Evolutionary conservation across 2,888 invertebrate species (phyloP), one percentile per base, ranked within the genome.

Genomic region (Patella pellucida): DNA sequence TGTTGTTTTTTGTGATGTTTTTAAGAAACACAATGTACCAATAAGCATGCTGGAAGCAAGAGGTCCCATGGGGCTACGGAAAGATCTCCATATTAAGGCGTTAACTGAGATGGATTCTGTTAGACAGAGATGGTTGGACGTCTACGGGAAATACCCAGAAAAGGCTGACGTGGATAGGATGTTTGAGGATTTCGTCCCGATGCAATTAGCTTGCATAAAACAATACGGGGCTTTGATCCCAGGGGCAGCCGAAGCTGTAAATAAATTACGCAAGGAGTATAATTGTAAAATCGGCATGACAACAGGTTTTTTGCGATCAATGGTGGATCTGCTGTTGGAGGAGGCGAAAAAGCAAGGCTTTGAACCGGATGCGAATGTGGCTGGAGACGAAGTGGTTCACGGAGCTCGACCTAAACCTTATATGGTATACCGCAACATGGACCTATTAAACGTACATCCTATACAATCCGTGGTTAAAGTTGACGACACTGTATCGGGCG

Each of bases 351-450:
- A 86, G 69, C 89, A 90, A 79, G 91, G 91, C 5, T 91, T 84
- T 73, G 81, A 74, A 16, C 90, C 90, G 0, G 91, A 91, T 76
- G 84, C 81, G 4, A 81, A 87, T 5, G 90, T 91, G 0, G 86
- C 91, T 31, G 89, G 90, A 0, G 91, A 91, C 81, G 90, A 91
- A 78, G 91, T 91, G 0, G 81, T 85, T 2, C 74, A 89, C 31
- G 89, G 89, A 16, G 87, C 89, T 0, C 83, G 91, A 31, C 91
- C 91, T 12, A 89, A 89, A 75, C 91, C 91, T 0, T 89, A 89
- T 78, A 91, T 91, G 91, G 83, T 91, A n/a, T 91, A 89, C 83
- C 80, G 84, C n/a, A 91, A 90, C 78, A 85, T 90, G 74, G 91
- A 91, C 71, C 80, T 90, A 14, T 78, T 91, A 27, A 88, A 90